Evolutionary conservation across 1,140 invertebrate genomes (phyloP).

Genomic region (Drosophila pachea): DNA sequence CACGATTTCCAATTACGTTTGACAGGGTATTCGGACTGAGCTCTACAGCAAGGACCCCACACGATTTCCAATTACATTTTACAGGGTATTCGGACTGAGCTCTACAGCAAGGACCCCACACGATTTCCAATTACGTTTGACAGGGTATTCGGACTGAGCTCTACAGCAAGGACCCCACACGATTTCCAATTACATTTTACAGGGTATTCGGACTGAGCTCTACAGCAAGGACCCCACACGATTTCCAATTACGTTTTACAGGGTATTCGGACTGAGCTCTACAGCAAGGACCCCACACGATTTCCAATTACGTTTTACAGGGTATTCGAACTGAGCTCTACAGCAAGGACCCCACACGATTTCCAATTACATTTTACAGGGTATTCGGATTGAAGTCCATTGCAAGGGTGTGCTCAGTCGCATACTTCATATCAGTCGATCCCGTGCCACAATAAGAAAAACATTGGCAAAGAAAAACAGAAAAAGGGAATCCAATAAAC

Average conservation of each 20-base stretch:
- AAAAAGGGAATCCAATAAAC: slow-evolving; percentile 46
- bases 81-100: background rate
- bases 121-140: too few relatives aligned
- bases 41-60: too few relatives aligned
- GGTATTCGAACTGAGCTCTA: background rate
- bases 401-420: too few relatives aligned
- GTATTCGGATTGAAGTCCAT: background rate
- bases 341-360: too few relatives aligned
- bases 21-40: background rate
- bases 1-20: too few relatives aligned
- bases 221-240: too few relatives aligned
- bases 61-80: too few relatives aligned
- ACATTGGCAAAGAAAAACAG: background rate
- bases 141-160: background rate
- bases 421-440: too few relatives aligned
- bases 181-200: too few relatives aligned
- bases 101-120: too few relatives aligned
- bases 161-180: too few relatives aligned
- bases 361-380: background rate
- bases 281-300: too few relatives aligned
- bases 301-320: background rate
- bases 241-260: background rate
- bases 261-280: background rate
- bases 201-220: background rate
- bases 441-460: slow-evolving; percentile 7